Percentiles rank a stretch among this genome's conserved stretches.
Evolutionary conservation across 2,113 vertebrate species (phyloP).

Genomic region (Seriola quinqueradiata): DNA sequence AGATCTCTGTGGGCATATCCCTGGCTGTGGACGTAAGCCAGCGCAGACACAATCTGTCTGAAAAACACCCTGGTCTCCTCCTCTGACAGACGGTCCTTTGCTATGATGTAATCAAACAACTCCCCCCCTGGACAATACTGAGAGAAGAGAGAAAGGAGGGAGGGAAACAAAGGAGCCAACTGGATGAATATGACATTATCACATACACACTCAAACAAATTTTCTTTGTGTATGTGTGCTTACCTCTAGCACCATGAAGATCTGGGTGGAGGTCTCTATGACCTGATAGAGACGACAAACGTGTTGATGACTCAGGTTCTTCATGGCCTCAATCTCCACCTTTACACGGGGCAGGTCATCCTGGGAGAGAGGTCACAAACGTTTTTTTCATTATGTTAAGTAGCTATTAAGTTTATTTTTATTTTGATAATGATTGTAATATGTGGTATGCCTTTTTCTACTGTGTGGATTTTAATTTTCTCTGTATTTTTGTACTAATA

Average conservation of each 20-base stretch:
- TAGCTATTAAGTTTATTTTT: neutral
- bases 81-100: constrained; percentile 93
- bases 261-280: constrained; percentile 92
- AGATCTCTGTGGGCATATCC: constrained; percentile 97
- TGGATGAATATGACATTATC: neutral
- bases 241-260: constrained; percentile 97
- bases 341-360: constrained; percentile 94
- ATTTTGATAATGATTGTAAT: neutral
- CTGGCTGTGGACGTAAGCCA: constrained; percentile 94
- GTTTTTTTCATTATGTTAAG: neutral
- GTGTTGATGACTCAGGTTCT: constrained; percentile 94
- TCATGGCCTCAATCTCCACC: constrained; percentile 95
- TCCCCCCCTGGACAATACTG: constrained; percentile 98
- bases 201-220: neutral
- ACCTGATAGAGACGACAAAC: constrained; percentile 95
- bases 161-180: neutral
- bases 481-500: neutral
- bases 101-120: constrained; percentile 96
- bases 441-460: neutral
- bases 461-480: neutral
- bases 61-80: constrained; percentile 94
- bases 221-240: neutral
- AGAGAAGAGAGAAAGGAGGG: neutral
- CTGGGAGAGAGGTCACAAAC: constrained; percentile 68
- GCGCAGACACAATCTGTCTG: constrained; percentile 93